A percentile compares a stretch with the other conserved stretches of the same genome.
These are phyloP conservation scores for Smutsia temminckii DNA, from an alignment of 2,797 vertebrate species.

Conservation along the genomic window DNA sequence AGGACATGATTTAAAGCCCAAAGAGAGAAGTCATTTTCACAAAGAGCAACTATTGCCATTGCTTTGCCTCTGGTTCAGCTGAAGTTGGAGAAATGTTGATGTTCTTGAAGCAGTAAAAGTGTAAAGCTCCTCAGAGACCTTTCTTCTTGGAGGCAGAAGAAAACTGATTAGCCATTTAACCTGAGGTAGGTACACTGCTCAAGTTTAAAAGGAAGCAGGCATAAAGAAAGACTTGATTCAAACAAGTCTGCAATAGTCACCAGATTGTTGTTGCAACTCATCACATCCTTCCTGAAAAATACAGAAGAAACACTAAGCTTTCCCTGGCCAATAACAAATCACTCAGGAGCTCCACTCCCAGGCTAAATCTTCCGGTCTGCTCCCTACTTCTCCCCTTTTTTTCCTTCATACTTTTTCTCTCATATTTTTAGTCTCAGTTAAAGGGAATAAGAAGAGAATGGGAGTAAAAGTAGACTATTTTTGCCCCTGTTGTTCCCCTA, in stretches of 20 bases:
- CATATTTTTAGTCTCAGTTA: conserved; percentile 48
- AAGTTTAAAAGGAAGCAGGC: conserved; percentile 43
- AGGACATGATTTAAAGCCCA: conserved; percentile 60
- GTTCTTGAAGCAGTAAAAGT: conserved; percentile 57
- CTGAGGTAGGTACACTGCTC: conserved; percentile 16
- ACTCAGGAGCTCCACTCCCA: conserved; percentile 53
- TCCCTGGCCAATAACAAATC: conserved; percentile 69
- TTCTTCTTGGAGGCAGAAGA: conserved; percentile 62
- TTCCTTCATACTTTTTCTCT: conserved; percentile 42
- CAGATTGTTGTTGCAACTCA: conserved; percentile 58
- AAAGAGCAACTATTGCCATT: conserved; percentile 25
- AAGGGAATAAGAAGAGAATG: conserved; percentile 17
- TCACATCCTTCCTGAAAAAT: conserved; percentile 68
- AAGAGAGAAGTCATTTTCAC: conserved; percentile 65
- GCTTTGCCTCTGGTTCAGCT: conserved; percentile 30
- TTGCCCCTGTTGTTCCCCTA: neutral
- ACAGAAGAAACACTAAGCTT: conserved; percentile 45
- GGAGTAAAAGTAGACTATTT: neutral
- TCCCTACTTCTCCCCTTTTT: neutral
- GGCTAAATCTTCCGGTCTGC: conserved; percentile 4
- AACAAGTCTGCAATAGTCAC: conserved; percentile 50
- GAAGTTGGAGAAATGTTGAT: conserved; percentile 58
- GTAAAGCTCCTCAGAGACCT: conserved; percentile 62
- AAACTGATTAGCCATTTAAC: conserved; percentile 68
- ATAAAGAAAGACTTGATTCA: conserved; percentile 55